A percentile compares a stretch with the other conserved stretches of the same genome.
These are phyloP conservation scores for Saccostrea echinata DNA, from an alignment of 1,140 invertebrate genomes.

Conservation along the genomic window DNA sequence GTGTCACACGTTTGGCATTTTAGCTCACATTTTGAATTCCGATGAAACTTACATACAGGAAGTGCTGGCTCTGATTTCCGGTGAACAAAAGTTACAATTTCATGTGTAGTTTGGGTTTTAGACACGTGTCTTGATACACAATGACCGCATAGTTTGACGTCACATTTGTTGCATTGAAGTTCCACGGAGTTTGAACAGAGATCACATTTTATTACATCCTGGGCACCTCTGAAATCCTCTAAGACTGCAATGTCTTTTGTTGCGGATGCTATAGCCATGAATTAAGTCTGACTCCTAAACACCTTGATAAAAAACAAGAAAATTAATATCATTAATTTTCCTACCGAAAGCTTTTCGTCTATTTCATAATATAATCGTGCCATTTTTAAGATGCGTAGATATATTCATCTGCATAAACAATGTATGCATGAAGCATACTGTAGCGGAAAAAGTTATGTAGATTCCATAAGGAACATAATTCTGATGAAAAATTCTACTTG, in stretches of 20 bases:
- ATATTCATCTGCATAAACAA: too few relatives aligned
- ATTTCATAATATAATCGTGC: too few relatives aligned
- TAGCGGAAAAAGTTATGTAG: too few relatives aligned
- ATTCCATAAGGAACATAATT: too few relatives aligned
- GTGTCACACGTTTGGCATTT: background rate
- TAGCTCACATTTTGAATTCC: conserved; percentile 4
- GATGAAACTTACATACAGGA: conserved; percentile 1
- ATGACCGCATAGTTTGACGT: background rate
- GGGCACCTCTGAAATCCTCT: background rate
- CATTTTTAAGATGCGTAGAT: too few relatives aligned
- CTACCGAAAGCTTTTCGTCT: too few relatives aligned
- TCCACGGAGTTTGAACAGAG: conserved; percentile 9
- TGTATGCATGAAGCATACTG: too few relatives aligned
- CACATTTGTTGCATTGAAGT: conserved; percentile 19
- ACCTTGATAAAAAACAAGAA: too few relatives aligned
- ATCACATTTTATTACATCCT: conserved; percentile 7
- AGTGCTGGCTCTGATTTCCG: background rate
- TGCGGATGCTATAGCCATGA: background rate
- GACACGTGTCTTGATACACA: conserved; percentile 17
- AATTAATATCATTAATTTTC: too few relatives aligned
- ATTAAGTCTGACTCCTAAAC: background rate
- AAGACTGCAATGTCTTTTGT: background rate
- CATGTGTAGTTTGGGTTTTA: background rate
- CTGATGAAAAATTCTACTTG: too few relatives aligned
- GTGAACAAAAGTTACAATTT: background rate